Conservation (phyloP, 2,113 vertebrate species). For the Maccullochella peelii region DNA sequence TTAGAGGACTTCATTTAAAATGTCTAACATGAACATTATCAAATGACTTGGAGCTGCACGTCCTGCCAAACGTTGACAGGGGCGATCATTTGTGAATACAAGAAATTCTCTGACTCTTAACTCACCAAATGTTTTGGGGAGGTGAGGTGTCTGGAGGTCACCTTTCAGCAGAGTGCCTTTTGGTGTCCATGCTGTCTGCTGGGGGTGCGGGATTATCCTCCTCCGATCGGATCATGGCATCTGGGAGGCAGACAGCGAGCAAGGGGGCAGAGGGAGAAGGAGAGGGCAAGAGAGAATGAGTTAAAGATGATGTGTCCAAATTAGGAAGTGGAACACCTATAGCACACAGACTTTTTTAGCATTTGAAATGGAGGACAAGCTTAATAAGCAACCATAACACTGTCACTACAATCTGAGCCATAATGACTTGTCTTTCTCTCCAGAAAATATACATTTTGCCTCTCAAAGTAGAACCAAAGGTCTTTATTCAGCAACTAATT, state of each 20-base stretch:
- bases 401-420: neutral
- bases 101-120: slow-evolving; percentile 44
- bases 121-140: slow-evolving; percentile 78
- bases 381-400: slow-evolving; percentile 5
- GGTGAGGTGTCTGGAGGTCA: slow-evolving; percentile 77
- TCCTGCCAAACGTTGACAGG: slow-evolving; percentile 16
- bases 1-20: slow-evolving; percentile 26
- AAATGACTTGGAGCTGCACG: slow-evolving; percentile 10
- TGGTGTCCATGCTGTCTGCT: slow-evolving; percentile 69
- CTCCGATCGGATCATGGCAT: slow-evolving; percentile 62
- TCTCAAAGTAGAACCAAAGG: slow-evolving; percentile 5
- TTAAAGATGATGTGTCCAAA: slow-evolving; percentile 54
- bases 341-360: neutral
- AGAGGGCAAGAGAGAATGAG: slow-evolving; percentile 37
- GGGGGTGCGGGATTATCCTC: slow-evolving; percentile 57
- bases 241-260: slow-evolving; percentile 63
- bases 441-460: slow-evolving; percentile 22
- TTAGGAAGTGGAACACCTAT: slow-evolving; percentile 58
- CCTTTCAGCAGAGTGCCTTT: slow-evolving; percentile 75
- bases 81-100: slow-evolving; percentile 36
- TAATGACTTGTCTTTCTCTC: slow-evolving; percentile 7
- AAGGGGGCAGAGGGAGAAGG: slow-evolving; percentile 45
- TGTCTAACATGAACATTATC: slow-evolving; percentile 24
- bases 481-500: slow-evolving; percentile 8
- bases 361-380: slow-evolving; percentile 14